Percentiles rank a stretch among this genome's conserved stretches.
Conservation (phyloP, 2,888 invertebrate species). For the Xanthorhoe spadicearia region DNA sequence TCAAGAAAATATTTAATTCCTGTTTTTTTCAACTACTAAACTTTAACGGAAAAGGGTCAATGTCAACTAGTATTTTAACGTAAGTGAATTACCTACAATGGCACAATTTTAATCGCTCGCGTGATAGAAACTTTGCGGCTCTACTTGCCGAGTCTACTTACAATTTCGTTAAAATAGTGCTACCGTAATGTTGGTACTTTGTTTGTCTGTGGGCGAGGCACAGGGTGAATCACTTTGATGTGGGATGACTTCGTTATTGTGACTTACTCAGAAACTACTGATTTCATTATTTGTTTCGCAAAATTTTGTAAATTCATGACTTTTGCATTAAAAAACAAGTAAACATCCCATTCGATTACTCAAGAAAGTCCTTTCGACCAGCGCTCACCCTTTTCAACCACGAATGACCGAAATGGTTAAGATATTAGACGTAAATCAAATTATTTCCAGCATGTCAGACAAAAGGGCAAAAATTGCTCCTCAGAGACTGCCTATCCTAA, state of each 20-base stretch:
- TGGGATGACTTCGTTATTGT: slow-evolving; percentile 5
- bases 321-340: too few relatives aligned
- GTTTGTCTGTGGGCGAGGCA: slow-evolving; percentile 5
- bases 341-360: slow-evolving; percentile 10
- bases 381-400: slow-evolving; percentile 23
- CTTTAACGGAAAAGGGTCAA: too few relatives aligned
- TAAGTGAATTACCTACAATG: too few relatives aligned
- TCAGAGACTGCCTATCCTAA: neutral
- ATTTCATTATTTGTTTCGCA: neutral
- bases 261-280: neutral
- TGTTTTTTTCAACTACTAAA: too few relatives aligned
- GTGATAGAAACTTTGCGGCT: slow-evolving; percentile 31
- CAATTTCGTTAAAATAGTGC: slow-evolving; percentile 47
- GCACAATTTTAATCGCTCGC: neutral
- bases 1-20: too few relatives aligned
- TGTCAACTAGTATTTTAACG: too few relatives aligned
- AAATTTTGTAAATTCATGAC: too few relatives aligned
- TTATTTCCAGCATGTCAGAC: slow-evolving; percentile 21
- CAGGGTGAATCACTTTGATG: neutral
- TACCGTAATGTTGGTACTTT: slow-evolving; percentile 24
- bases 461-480: slow-evolving; percentile 12
- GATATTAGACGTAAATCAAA: slow-evolving; percentile 22
- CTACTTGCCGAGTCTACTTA: slow-evolving; percentile 48
- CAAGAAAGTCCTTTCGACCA: slow-evolving; percentile 3
- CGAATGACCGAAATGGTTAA: slow-evolving; percentile 19